phyloP scores from a whole-genome alignment of 2,888 invertebrate species.

The Drosophila sordidula region DNA sequence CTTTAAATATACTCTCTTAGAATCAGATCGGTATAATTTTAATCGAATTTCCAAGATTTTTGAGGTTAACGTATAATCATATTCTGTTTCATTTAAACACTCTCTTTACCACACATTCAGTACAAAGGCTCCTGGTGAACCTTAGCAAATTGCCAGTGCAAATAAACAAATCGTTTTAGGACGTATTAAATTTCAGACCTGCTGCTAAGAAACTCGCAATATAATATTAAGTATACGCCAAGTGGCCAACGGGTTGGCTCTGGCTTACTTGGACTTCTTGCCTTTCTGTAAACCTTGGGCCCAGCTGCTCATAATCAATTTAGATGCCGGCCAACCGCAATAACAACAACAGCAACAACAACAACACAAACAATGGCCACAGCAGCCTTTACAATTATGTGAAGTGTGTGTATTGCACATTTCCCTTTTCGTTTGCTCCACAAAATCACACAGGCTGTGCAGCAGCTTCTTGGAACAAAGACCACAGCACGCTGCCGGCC shows the following conservation, averaged over 20 bases:
- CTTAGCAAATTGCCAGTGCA: slow-evolving; percentile 15
- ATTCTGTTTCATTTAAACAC: background rate
- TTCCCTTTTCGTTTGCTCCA: slow-evolving; percentile 24
- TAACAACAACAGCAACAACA: slow-evolving; percentile 14
- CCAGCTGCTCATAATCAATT: slow-evolving; percentile 67
- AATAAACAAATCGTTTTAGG: slow-evolving; percentile 40
- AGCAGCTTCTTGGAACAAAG: slow-evolving; percentile 62
- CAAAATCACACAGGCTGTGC: slow-evolving; percentile 30
- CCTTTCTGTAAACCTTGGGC: slow-evolving; percentile 36
- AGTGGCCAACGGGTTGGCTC: slow-evolving; percentile 15
- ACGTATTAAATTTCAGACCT: slow-evolving; percentile 36
- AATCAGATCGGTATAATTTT: background rate
- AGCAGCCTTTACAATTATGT: slow-evolving; percentile 52
- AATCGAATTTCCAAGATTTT: background rate
- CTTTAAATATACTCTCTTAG: background rate
- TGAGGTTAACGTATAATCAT: background rate
- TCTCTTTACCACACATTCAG: background rate
- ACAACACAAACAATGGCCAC: slow-evolving; percentile 18
- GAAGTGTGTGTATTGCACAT: slow-evolving; percentile 57
- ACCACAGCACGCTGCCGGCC: slow-evolving; percentile 26
- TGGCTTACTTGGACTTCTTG: slow-evolving; percentile 9
- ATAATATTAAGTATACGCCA: slow-evolving; percentile 40
- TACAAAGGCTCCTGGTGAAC: background rate
- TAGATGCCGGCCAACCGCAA: slow-evolving; percentile 50
- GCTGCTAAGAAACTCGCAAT: slow-evolving; percentile 21